Evolutionary conservation across 2,888 invertebrate species (phyloP), one percentile per base, ranked within the genome.

Genomic region (Caenorhabditis sp.): DNA sequence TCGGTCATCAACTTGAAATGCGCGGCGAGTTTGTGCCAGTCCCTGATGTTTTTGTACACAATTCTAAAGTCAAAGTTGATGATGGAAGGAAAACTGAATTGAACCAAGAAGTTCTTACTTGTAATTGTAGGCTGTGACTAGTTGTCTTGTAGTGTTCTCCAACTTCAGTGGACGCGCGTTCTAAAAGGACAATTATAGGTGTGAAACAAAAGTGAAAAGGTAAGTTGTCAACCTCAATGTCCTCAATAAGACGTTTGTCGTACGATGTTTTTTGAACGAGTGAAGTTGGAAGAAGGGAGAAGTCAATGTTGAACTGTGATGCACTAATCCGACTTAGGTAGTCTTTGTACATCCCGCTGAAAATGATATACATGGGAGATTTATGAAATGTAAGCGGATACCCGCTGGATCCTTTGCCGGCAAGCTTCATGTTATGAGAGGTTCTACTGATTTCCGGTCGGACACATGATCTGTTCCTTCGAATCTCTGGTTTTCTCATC

Each of bases 361-460:
- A 74, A 84, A 1, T n/a, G n/a, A n/a, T n/a, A n/a, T n/a, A n/a
- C n/a, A n/a, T n/a, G n/a, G n/a, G 40, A 11, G 13, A 40, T 11
- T n/a, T 24, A 13, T 22, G 35, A 28, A 76, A 22, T 32, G 4
- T 4, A 32, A 32, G 4, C 32, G 26, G 18, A 55, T 32, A 95
- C 95, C 94, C 95, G 94, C 95, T 95, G 64, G 95, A 95, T 78
- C 95, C 95, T 87, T 97, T 98, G 58, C 99, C 99, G 93, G 98
- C 98, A 15, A 88, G 55, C 26, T 84, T 84, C 2, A 98, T 98
- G 68, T 91, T 88, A 56, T 88, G 88, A 2, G 87, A 95, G 0
- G 98, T 98, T 85, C 99, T 94, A 11, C 98, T 96, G 88, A 99
- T 94, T 93, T 99, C 99, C 0, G 99, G 99, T 82, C 99, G 94